Percentiles rank a stretch among this genome's conserved stretches.
These are phyloP conservation scores for Lipotes vexillifer DNA, from an alignment of 2,113 vertebrate genomes.

Conservation along the genomic window DNA sequence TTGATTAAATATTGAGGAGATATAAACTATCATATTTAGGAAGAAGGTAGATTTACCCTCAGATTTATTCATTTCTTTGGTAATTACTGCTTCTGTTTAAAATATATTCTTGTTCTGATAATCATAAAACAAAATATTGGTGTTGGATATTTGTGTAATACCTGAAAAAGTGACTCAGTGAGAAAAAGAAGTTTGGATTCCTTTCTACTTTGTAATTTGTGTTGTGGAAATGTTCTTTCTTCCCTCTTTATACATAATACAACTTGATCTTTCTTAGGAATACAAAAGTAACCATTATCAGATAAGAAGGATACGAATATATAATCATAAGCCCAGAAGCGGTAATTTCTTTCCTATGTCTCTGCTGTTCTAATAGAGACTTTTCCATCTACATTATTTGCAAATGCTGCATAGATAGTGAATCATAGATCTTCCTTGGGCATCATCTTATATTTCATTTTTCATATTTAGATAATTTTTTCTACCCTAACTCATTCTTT, in stretches of 20 bases:
- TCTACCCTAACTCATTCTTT: slow-evolving; percentile 15
- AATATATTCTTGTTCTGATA: not conserved
- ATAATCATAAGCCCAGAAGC: not conserved
- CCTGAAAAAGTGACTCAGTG: not conserved
- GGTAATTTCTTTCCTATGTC: not conserved
- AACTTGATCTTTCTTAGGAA: slow-evolving; percentile 30
- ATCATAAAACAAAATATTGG: not conserved
- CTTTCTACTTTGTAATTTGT: not conserved
- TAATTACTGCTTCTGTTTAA: not conserved
- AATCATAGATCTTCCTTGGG: slow-evolving; percentile 1
- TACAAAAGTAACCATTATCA: slow-evolving; percentile 9
- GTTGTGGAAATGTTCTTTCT: not conserved
- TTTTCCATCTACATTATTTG: not conserved
- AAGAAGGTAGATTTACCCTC: not conserved
- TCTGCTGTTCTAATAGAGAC: slow-evolving; percentile 1
- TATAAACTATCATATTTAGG: not conserved
- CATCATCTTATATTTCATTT: not conserved
- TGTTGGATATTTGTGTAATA: not conserved
- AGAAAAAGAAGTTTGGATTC: not conserved
- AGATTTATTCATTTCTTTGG: not conserved
- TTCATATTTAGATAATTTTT: slow-evolving; percentile 23
- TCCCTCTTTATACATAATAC: not conserved
- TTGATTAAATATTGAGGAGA: slow-evolving; percentile 12
- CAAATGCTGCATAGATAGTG: not conserved
- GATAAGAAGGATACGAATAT: not conserved